phyloP scores from a whole-genome alignment of 2,113 vertebrate species.

The Mugil cephalus region DNA sequence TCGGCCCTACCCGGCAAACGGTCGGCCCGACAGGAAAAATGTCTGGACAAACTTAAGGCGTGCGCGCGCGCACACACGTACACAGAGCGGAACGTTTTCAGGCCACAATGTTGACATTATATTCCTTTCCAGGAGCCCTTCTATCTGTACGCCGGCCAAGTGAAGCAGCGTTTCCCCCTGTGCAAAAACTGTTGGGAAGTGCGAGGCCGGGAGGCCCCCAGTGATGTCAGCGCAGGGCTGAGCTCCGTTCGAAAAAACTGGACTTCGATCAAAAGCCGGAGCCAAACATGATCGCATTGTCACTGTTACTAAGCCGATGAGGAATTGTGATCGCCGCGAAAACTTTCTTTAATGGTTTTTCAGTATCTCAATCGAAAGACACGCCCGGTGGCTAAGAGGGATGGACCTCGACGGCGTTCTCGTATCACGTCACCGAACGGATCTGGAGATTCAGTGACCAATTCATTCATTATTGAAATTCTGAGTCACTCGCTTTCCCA shows the following conservation, averaged over 20 bases:
- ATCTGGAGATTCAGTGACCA: slow-evolving; percentile 7
- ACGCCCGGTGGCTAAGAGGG: background rate
- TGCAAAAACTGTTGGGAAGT: slow-evolving; percentile 53
- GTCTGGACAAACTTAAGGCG: slow-evolving; percentile 78
- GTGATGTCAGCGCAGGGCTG: slow-evolving; percentile 49
- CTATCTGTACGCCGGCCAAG: slow-evolving; percentile 55
- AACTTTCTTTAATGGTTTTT: slow-evolving; percentile 11
- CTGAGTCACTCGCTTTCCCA: no score
- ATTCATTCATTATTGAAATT: slow-evolving; percentile 12
- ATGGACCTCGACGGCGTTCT: slow-evolving; percentile 5
- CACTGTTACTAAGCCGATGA: slow-evolving; percentile 3
- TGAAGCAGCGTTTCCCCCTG: slow-evolving; percentile 66
- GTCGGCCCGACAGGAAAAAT: slow-evolving; percentile 63
- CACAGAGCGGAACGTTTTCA: slow-evolving; percentile 77
- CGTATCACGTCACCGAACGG: background rate
- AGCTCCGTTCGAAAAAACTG: slow-evolving; percentile 42
- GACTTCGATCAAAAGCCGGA: slow-evolving; percentile 32
- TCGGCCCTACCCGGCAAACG: slow-evolving; percentile 72
- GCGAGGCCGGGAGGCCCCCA: slow-evolving; percentile 26
- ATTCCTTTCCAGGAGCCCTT: slow-evolving; percentile 67
- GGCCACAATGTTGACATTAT: slow-evolving; percentile 82
- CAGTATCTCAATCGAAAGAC: slow-evolving; percentile 7
- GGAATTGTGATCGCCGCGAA: slow-evolving; percentile 22
- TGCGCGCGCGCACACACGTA: slow-evolving; percentile 31
- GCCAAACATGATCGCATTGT: slow-evolving; percentile 29